Evolutionary conservation across 2,888 invertebrate genomes (phyloP), one percentile per base, ranked within the genome.

Genomic region (Synanthedon andrenaeformis): DNA sequence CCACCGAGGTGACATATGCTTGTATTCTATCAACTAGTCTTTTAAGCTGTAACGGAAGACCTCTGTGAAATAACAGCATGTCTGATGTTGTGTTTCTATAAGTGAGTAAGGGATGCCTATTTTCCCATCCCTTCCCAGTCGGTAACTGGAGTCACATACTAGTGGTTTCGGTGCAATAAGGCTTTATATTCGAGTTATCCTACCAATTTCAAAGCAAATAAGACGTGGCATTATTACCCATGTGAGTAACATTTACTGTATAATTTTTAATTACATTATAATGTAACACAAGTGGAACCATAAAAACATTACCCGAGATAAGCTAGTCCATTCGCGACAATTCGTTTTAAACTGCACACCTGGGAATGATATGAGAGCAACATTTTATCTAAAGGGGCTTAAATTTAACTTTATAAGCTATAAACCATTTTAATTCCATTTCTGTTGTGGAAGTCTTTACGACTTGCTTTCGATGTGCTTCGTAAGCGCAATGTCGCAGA

Each of bases 1-100:
- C 94, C 94, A 42, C 94, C 94, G 53, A 92, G 92, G 86, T 94
- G 91, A 82, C 90, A 35, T 35, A 35, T 8, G 8, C 1, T 35
- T 35, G 35, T 91, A 69, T 87, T 67, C 0, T 35, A 8, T 35
- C 10, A 35, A 10, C 8, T 35, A 35, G 2, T 35, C 8, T 66
- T 67, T 71, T 11, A 6, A 12, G 23, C 5, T 23, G 23, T 4
- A 23, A 23, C 23, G 5, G 23, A 23, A 23, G 23, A 23, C 23
- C 5, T 5, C 23, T 1, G 23, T 23, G 23, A 23, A 23, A 23
- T 23, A 23, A 23, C 5, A 23, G 23, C 23, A 23, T 23, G 23
- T 23, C 23, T 23, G 23, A 5, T 23, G 23, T 19, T 19, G 19
- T 23, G 4, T 5, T 23, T 23, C 23, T 5, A 23, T 23, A 4